Evolutionary conservation across 2,113 vertebrate genomes (phyloP).

Genomic region (Ranitomeya variabilis): DNA sequence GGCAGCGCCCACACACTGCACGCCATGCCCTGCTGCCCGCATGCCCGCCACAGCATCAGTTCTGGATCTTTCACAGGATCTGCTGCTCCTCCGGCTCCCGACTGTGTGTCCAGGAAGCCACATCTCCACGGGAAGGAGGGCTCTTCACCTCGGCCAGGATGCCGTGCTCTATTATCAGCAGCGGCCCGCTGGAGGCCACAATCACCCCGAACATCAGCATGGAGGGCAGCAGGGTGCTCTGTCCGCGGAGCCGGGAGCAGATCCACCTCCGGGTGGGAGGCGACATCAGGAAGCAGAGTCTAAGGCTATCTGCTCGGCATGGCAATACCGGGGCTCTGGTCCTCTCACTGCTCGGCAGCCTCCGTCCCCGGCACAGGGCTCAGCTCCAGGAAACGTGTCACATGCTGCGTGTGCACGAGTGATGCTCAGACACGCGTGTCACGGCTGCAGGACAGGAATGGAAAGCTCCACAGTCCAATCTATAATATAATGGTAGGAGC

Average conservation of each 20-base stretch:
- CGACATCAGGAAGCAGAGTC: no score
- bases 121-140: conserved; percentile 67
- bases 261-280: not conserved
- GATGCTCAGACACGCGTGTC: no score
- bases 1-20: conserved; percentile 79
- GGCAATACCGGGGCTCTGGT: no score
- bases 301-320: no score
- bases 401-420: no score
- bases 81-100: conserved; percentile 68
- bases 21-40: conserved; percentile 84
- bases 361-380: no score
- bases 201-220: conserved; percentile 68
- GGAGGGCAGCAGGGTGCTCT: conserved; percentile 82
- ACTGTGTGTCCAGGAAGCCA: conserved; percentile 44
- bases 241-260: conserved; percentile 56
- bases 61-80: conserved; percentile 85
- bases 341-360: no score
- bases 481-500: no score
- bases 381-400: no score
- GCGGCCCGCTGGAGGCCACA: conserved; percentile 89
- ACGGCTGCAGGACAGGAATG: no score
- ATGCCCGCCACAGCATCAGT: conserved; percentile 87
- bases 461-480: no score
- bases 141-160: conserved; percentile 86
- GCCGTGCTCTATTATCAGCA: conserved; percentile 94